Evolutionary conservation across 2,113 vertebrate species (phyloP), one percentile per base, ranked within the genome.

Genomic region (Eubucco bourcierii): DNA sequence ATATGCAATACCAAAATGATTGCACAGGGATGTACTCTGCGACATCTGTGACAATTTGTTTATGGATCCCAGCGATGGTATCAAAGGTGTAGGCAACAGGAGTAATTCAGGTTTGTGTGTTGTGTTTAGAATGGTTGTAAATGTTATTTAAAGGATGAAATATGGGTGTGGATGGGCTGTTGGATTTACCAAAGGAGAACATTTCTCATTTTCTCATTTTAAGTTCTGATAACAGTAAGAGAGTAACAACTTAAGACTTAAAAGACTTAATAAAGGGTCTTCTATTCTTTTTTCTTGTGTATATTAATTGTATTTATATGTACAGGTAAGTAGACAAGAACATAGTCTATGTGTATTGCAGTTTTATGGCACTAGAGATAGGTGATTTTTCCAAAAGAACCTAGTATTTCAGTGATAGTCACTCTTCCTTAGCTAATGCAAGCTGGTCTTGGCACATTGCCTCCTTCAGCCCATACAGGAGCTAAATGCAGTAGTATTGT

Each of bases 361-460:
- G 5, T 84, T 86, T 71, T 1, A 1, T 75, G 58, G 52, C 19
- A 4, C 14, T 63, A 8, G 23, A 20, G 34, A 31, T n/a, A 79
- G 63, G 53, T 0, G 1, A 21, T 53, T 61, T 61, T 64, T 84
- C 70, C 33, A 70, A 27, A 25, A 21, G 61, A 72, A 27, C 27
- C 8, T 10, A 15, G 21, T 60, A 21, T 23, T 79, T 24, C 6
- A 70, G 39, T 58, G 53, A 20, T 24, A 58, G 47, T 34, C 63
- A 28, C 28, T 64, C 18, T 24, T 75, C 52, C 25, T 78, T 53
- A 52, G 33, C 46, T 46, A 5, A 15, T 29, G 50, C 41, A n/a
- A 72, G 33, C n/a, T 73, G 41, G 4, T 0, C 2, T 31, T 1
- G 1, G 0, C 24, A 2, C 2, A 3, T 16, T 80, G 3, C 33